Base-by-base conservation (phyloP, 2,113 vertebrate species). In the Rhinichthys klamathensis region DNA sequence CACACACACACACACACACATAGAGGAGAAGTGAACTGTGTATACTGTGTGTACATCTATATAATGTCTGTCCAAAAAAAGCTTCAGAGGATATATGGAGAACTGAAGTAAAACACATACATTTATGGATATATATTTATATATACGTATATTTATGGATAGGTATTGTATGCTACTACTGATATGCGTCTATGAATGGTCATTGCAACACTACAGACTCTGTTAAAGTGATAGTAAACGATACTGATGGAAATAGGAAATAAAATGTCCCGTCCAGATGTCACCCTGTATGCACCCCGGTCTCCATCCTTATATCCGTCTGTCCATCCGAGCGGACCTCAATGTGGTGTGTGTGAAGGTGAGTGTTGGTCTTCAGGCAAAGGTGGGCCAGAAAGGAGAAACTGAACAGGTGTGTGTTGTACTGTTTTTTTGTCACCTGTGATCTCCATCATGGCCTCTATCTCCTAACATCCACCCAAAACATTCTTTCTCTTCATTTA, bases 101-200 rank as follows among this genome's bases (percentile, higher is more conserved):
- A 84, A 56, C 58, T 86, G 69, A 74, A 69, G 38, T 73, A 58
- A 83, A 87, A 65, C 46, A 76, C 49, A 81, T 63, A 82, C 30
- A 75, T 81, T 72, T 11, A 72, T 79, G 63, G n/a, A 72, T 70
- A 85, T 27, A 85, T 60, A 56, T 56, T 8, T 23, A 72, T n/a
- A 70, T 38, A 25, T 41, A 80, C 69, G 56, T 15, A 54, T 61
- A 72, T 63, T 58, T 54, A 77, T 72, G 85, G 60, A 73, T 77
- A 84, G 81, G 46, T 84, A 76, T 30, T n/a, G 54, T 58, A 84
- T 74, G 76, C 87, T 84, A 86, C 60, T 69, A 85, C 85, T 77
- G 87, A 88, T 76, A 86, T 77, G 76, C 46, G 25, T 84, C 85
- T 79, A 86, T 83, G 85, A 73, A 49, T 56, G 67, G n/a, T 30